Base-by-base conservation (phyloP, 2,888 invertebrate genomes). In the Caradrina clavipalpis region DNA sequence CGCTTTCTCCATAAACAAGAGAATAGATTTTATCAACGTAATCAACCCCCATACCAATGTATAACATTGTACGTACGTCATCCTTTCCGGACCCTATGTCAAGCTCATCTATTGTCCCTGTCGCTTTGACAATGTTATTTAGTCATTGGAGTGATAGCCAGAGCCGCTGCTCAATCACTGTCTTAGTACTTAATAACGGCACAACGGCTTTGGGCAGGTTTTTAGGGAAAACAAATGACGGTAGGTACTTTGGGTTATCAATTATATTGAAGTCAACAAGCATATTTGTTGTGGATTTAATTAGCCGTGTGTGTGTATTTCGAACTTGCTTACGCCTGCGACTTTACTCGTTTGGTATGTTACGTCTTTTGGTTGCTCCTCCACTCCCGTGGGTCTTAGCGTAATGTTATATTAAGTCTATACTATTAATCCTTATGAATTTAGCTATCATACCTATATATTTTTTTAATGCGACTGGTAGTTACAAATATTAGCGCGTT, bases 71-170 rank as follows among this genome's bases (percentile, higher is more conserved):
- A 35, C 66, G 59, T 65, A 55, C 19, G 65, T 65, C 67, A 64
- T 60, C 73, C 68, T 78, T 76, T 78, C 78, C 73, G 73, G 73
- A 64, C 73, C 68, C 78, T 19, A 26, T 56, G 68, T 78, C 73
- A 73, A 10, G 50, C 68, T 58, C 76, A 80, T 80, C 68, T 73
- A 77, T 80, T 80, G 66, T 80, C 39, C 53, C 35, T 69, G 68
- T 63, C 39, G 19, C 58, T 79, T 51, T 72, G 78, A 75, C 79
- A 78, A 69, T 59, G 67, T 72, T 78, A 78, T 79, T 72, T 62
- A 64, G 75, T 64, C 66, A 67, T 56, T 56, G 61, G 67, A 73
- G 59, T 67, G 63, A 69, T 72, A 51, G 58, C 55, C 39, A 2
- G 10, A 49, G 31, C 68, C 54, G 57, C 69, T 69, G 67, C 55